Evolutionary conservation across 2,113 vertebrate species (phyloP), one percentile per base, ranked within the genome.

Genomic region (Sciurus niger): DNA sequence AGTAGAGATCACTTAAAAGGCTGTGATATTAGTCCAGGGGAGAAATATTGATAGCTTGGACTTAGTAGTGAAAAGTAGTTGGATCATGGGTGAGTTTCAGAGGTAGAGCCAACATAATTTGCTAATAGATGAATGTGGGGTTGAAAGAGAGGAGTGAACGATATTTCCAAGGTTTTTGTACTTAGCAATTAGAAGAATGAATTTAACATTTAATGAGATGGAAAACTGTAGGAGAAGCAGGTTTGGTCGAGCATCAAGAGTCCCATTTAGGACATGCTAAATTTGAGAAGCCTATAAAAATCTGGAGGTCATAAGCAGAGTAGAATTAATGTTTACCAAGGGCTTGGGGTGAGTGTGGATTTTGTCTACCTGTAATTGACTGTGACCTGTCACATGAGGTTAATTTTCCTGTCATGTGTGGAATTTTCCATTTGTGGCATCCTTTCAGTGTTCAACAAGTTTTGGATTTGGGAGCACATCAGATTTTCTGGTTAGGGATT

Each of bases 91-190:
- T 90, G 17, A 90, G 63, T 84, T 46, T 84, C 51, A 82, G 20
- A 89, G 40, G 25, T 78, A n/a, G 70, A 86, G 40, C 40, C 32
- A 37, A 83, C 37, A 43, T 80, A 70, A 96, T 78, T 84, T 89
- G 24, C 40, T 53, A 77, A 67, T 96, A 37, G 28, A 51, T 88
- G 37, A 60, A 43, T 77, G 30, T 94, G 40, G 43, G 24, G 7
- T 78, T 86, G n/a, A 96, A 88, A 94, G 63, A 90, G 63, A 82
- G 22, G n/a, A 43, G 16, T 58, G 30, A 60, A 84, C 46, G 20
- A 8, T 90, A 78, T 94, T 80, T 88, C 48, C 67, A 91, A 43
- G 28, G 16, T 74, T 68, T 90, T 84, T 48, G 30, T 55, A 85
- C 16, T 40, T 55, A 78, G 46, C 40, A 86, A 16, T 67, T 89